phyloP scores from a whole-genome alignment of 2,113 vertebrate genomes.

The Polypterus senegalus region DNA sequence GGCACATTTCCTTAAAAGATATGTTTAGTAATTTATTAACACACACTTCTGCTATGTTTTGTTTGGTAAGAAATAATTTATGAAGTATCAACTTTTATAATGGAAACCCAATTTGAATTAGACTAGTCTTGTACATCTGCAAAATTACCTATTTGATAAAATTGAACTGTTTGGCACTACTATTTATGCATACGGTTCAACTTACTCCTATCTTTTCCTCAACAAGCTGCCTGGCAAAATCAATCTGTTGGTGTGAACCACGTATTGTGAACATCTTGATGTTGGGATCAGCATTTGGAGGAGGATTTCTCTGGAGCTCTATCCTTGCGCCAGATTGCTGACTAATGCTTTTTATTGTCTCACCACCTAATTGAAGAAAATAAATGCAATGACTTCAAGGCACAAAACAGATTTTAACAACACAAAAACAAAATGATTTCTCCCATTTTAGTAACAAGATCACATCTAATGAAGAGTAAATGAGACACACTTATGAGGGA shows the following conservation, averaged over 20 bases:
- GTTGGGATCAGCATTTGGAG: slow-evolving; percentile 88
- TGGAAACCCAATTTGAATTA: no score
- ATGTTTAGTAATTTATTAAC: no score
- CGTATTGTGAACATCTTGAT: slow-evolving; percentile 94
- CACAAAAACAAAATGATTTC: not conserved
- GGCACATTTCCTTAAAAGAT: no score
- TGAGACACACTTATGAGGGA: no score
- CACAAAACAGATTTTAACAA: not conserved
- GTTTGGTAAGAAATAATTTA: no score
- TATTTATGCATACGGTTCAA: not conserved
- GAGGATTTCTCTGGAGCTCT: slow-evolving; percentile 90
- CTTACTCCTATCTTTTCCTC: slow-evolving; percentile 97
- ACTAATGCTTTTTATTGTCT: slow-evolving; percentile 96
- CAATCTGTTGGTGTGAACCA: slow-evolving; percentile 88
- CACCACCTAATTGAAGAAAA: slow-evolving; percentile 63
- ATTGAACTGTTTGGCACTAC: no score
- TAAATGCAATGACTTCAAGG: no score
- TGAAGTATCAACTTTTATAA: no score
- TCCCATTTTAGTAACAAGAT: not conserved
- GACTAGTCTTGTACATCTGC: no score
- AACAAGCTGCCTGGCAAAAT: slow-evolving; percentile 90
- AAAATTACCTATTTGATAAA: no score
- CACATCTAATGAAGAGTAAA: no score
- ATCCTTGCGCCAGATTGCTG: slow-evolving; percentile 94
- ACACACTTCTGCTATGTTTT: no score